A percentile compares a stretch with the other conserved stretches of the same genome.
Evolutionary conservation across 2,888 invertebrate species (phyloP).

Genomic region (Campoplex capitator): DNA sequence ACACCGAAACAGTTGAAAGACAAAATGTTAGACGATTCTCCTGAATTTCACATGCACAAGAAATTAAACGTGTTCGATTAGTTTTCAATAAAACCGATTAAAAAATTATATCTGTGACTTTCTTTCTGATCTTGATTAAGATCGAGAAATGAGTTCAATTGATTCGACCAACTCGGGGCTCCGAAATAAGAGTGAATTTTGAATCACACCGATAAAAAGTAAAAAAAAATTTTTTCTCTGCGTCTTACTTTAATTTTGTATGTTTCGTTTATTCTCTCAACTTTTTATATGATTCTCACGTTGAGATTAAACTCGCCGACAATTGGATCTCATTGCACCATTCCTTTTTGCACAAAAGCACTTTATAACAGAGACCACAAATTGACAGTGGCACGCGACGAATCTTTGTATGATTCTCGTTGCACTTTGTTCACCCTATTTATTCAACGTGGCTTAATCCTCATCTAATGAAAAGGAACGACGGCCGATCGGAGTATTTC

Average conservation of each 20-base stretch:
- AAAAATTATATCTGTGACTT: too few species aligned
- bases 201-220: neutral
- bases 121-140: too few species aligned
- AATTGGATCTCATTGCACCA: constrained; percentile 34
- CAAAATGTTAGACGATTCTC: too few species aligned
- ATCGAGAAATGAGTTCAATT: too few species aligned
- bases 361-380: constrained; percentile 31
- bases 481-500: constrained; percentile 52
- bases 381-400: constrained; percentile 26
- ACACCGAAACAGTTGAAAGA: too few species aligned
- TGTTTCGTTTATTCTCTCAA: neutral
- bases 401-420: constrained; percentile 48
- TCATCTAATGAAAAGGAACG: constrained; percentile 63
- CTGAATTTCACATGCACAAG: too few species aligned
- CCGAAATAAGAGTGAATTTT: neutral
- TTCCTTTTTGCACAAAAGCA: constrained; percentile 36
- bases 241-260: constrained; percentile 23
- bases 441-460: constrained; percentile 72
- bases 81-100: too few species aligned
- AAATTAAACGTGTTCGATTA: too few species aligned
- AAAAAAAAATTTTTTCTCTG: neutral
- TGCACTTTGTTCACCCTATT: constrained; percentile 67
- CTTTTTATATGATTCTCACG: neutral
- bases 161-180: too few species aligned
- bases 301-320: neutral